These are phyloP conservation scores for Drosophila helvetica DNA, from an alignment of 2,888 invertebrate genomes.

Conservation along the genomic window DNA sequence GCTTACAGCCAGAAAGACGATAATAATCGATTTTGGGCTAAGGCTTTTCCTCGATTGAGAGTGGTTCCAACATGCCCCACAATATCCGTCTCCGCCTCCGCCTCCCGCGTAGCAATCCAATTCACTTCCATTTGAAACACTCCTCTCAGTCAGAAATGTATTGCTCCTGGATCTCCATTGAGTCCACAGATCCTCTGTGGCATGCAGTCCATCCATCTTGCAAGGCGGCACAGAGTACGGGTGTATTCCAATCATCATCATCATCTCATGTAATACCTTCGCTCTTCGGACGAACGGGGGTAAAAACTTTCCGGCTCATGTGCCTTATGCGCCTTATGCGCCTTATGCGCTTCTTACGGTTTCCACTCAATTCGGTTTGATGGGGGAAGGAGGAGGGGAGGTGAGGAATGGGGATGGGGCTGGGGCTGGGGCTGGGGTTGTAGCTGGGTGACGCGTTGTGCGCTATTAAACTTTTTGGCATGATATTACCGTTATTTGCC, in stretches of 20 bases:
- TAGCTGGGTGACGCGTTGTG: conserved; percentile 55
- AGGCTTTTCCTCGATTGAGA: too few relatives aligned
- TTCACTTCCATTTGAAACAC: too few relatives aligned
- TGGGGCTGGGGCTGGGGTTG: neutral
- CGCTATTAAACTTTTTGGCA: conserved; percentile 75
- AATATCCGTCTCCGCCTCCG: too few relatives aligned
- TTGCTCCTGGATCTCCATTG: neutral
- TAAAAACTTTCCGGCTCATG: conserved; percentile 68
- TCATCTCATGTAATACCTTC: conserved; percentile 22
- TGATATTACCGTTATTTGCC: conserved; percentile 68
- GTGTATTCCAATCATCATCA: conserved; percentile 35
- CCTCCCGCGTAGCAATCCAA: too few relatives aligned
- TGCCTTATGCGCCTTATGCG: conserved; percentile 54
- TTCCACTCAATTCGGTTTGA: conserved; percentile 73
- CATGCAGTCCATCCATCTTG: conserved; percentile 30
- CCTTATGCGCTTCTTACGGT: conserved; percentile 56
- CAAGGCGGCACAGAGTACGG: conserved; percentile 9
- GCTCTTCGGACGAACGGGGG: conserved; percentile 15
- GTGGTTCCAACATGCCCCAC: too few relatives aligned
- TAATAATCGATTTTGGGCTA: too few relatives aligned
- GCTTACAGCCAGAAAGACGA: too few relatives aligned
- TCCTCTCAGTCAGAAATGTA: neutral
- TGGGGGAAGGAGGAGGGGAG: conserved; percentile 5
- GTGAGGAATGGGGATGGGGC: neutral
- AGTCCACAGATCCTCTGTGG: conserved; percentile 1